Evolutionary conservation across 2,113 vertebrate species (phyloP), one percentile per base, ranked within the genome.

Genomic region (Vulpes ferrilata): DNA sequence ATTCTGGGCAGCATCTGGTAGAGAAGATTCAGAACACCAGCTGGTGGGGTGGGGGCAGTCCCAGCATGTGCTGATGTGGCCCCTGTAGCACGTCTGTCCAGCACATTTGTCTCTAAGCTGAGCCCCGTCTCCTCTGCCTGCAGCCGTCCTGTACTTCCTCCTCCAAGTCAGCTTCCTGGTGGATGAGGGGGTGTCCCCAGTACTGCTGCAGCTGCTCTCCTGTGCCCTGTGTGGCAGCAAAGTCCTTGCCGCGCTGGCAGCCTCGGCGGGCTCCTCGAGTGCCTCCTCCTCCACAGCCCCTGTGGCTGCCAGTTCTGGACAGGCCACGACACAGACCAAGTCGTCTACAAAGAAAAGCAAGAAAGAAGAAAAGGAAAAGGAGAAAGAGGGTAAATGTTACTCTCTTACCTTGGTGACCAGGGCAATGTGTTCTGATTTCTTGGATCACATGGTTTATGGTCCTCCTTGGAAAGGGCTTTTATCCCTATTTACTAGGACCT

Each of bases 161-260:
- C 99, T 99, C 10, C 99, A 99, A 99, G 99, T 99, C 97, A 99
- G 99, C 98, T 99, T 99, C 98, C 98, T 99, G 67, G 99, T 99
- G 30, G 99, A 99, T 15, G 99, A 99, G 92, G 99, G 99, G 0
- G 99, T 99, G 76, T 99, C 99, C 0, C 99, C 99, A 0, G 99
- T 99, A 95, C 99, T 99, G 73, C 98, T 99, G 97, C 99, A 99
- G 98, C 99, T 99, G 93, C 99, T 99, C 1, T 99, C 99, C 95
- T 99, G 99, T 94, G 99, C 99, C 20, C 98, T 99, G 78, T 99
- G 99, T 76, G 99, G 99, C 98, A 99, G 99, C 97, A 99, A 99
- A 98, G 99, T 99, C 92, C 98, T 99, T 4, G 99, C 99, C n/a
- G 98, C 97, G 0, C 95, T 96, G 90, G 97, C 96, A 0, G 90